Evolutionary conservation across 30 jellyfish, hydroid and myxozoan species (phyloP).

Genomic region (Cassiopea xamachana): DNA sequence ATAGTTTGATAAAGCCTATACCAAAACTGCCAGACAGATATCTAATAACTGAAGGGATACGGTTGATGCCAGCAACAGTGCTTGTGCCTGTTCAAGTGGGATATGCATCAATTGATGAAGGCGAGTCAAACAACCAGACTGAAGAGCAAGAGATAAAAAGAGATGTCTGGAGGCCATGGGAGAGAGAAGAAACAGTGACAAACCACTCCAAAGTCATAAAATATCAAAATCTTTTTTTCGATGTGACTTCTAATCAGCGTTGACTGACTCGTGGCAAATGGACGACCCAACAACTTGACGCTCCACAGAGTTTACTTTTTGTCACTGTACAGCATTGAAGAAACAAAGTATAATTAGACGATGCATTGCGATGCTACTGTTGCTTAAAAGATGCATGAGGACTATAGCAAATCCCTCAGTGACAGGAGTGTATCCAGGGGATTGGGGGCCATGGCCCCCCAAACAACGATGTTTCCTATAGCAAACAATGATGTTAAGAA

Average conservation of each 20-base stretch:
- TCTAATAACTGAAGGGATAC: slow-evolving; percentile 58
- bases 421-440: too few relatives aligned
- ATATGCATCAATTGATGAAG: slow-evolving; percentile 39
- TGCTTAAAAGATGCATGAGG: too few relatives aligned
- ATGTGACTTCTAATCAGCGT: not conserved
- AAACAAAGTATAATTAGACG: too few relatives aligned
- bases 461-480: too few relatives aligned
- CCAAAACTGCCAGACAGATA: slow-evolving; percentile 64
- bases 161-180: slow-evolving; percentile 81
- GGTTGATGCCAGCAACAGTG: slow-evolving; percentile 79
- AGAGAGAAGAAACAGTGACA: slow-evolving; percentile 11
- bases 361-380: too few relatives aligned
- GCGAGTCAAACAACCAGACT: slow-evolving; percentile 5
- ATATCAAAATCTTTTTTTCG: slow-evolving; percentile 4
- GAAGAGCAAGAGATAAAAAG: slow-evolving; percentile 21
- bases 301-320: too few relatives aligned
- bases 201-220: not conserved
- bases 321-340: too few relatives aligned
- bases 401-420: too few relatives aligned
- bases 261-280: too few relatives aligned
- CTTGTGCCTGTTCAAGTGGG: slow-evolving; percentile 79
- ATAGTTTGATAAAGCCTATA: slow-evolving; percentile 58
- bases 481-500: too few relatives aligned
- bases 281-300: too few relatives aligned
- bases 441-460: too few relatives aligned